Conservation (phyloP, 2,113 vertebrate species). For the Bos javanicus region DNA sequence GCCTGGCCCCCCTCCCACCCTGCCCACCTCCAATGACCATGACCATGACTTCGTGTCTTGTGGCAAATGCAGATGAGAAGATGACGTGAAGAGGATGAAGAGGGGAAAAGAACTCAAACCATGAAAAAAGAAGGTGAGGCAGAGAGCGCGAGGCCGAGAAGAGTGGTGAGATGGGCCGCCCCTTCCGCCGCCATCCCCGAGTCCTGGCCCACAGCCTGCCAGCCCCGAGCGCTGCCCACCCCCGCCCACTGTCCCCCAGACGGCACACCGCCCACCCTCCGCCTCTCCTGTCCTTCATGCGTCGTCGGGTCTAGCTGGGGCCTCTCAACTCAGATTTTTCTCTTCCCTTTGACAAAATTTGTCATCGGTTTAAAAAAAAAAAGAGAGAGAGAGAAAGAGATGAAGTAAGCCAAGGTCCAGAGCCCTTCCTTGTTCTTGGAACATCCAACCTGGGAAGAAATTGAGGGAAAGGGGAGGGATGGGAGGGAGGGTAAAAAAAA, state of each 20-base stretch:
- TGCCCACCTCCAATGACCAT: constrained; percentile 50
- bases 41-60: constrained; percentile 43
- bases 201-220: constrained; percentile 5
- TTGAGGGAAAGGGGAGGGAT: background rate
- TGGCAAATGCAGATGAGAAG: constrained; percentile 56
- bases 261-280: background rate
- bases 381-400: background rate
- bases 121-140: background rate
- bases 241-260: background rate
- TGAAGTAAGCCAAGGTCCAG: constrained; percentile 23
- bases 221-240: background rate
- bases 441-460: constrained; percentile 49
- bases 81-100: constrained; percentile 54
- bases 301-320: constrained; percentile 63
- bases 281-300: constrained; percentile 31
- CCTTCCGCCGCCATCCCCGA: background rate
- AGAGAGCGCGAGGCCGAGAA: background rate
- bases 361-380: constrained; percentile 19
- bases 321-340: constrained; percentile 33
- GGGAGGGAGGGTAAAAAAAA: background rate
- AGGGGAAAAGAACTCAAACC: constrained; percentile 63
- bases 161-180: constrained; percentile 47
- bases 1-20: background rate
- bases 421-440: constrained; percentile 46
- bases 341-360: constrained; percentile 63